Evolutionary conservation across 2,113 vertebrate genomes (phyloP).

Genomic region (Diphyllodes magnificus): DNA sequence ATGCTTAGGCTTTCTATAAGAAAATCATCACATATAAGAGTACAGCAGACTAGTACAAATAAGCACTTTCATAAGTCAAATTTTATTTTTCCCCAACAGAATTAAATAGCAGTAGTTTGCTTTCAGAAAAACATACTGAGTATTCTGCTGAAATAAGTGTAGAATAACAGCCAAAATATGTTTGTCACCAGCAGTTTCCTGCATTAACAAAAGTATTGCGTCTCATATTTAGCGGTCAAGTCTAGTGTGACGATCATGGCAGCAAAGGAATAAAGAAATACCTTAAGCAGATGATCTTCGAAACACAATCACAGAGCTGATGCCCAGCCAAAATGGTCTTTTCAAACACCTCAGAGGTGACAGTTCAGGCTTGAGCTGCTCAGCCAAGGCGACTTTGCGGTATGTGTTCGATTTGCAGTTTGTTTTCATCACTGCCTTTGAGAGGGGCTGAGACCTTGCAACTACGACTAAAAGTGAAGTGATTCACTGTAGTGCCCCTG

Average conservation of each 20-base stretch:
- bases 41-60: neutral
- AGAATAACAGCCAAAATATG: neutral
- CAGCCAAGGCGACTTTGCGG: neutral
- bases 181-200: neutral
- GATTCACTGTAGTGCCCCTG: neutral
- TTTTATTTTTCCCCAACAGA: neutral
- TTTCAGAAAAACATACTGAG: neutral
- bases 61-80: neutral
- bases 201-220: neutral
- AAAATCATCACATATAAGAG: neutral
- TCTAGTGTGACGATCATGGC: neutral
- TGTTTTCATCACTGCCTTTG: neutral
- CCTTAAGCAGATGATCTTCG: neutral
- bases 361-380: neutral
- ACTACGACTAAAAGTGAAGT: neutral
- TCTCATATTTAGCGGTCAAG: accelerated
- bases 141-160: neutral
- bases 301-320: neutral
- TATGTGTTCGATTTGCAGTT: neutral
- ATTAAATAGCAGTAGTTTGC: neutral
- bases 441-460: neutral
- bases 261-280: neutral
- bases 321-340: neutral
- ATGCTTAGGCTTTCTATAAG: neutral
- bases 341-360: neutral